These are phyloP conservation scores for Scomber colias DNA, from an alignment of 2,113 vertebrate species.

Conservation along the genomic window DNA sequence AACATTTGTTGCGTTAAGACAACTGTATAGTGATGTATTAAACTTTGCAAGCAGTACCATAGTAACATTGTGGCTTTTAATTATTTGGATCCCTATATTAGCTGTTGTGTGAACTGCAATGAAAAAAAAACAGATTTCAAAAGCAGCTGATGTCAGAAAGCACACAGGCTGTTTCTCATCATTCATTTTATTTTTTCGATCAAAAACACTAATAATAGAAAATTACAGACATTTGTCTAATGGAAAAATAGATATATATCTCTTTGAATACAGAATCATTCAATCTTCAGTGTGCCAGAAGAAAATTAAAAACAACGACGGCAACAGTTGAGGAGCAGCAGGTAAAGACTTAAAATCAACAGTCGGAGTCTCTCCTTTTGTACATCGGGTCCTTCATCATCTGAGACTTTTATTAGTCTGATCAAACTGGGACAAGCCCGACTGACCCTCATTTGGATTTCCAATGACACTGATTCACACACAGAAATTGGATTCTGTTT, in stretches of 20 bases:
- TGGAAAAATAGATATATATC: slow-evolving; percentile 80
- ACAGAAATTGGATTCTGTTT: neutral
- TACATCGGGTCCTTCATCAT: slow-evolving; percentile 21
- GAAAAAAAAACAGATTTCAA: neutral
- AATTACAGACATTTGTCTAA: slow-evolving; percentile 77
- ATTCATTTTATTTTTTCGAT: slow-evolving; percentile 58
- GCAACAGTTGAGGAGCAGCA: slow-evolving; percentile 55
- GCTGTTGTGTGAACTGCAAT: neutral
- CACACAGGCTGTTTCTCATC: neutral
- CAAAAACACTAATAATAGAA: slow-evolving; percentile 63
- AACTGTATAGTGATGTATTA: slow-evolving; percentile 84
- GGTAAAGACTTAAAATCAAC: slow-evolving; percentile 34
- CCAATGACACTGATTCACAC: neutral
- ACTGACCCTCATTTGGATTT: neutral
- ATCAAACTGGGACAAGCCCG: too few species aligned
- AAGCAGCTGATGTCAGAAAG: neutral
- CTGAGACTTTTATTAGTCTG: too few species aligned
- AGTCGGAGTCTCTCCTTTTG: neutral
- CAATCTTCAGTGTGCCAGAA: slow-evolving; percentile 55
- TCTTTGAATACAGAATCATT: slow-evolving; percentile 62
- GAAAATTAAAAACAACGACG: slow-evolving; percentile 19
- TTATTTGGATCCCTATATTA: slow-evolving; percentile 23
- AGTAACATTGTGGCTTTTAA: slow-evolving; percentile 37
- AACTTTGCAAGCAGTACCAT: slow-evolving; percentile 82
- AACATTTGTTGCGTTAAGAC: slow-evolving; percentile 79